Conservation (phyloP, 2,888 invertebrate genomes). For the Aromia moschata region DNA sequence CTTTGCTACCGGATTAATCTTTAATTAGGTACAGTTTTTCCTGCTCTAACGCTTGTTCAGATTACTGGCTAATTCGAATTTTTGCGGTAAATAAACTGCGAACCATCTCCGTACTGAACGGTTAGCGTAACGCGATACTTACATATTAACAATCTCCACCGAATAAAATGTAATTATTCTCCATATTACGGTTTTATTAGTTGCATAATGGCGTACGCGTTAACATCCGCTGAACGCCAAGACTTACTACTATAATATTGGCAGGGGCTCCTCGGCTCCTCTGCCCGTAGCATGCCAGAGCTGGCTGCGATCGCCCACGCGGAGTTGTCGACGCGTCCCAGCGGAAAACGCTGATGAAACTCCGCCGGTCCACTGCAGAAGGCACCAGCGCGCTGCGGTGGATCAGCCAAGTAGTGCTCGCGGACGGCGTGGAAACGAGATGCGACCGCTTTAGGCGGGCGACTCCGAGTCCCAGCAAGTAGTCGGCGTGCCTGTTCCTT, state of each 20-base stretch:
- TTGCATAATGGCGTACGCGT: constrained; percentile 8
- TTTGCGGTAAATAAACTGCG: no score
- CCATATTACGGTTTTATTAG: constrained; percentile 3
- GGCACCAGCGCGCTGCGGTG: constrained; percentile 32
- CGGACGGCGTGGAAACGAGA: constrained; percentile 1
- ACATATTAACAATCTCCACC: constrained; percentile 4
- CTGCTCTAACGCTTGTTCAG: no score
- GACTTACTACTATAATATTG: constrained; percentile 18
- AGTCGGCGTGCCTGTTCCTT: constrained; percentile 20
- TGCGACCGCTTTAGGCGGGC: constrained; percentile 10
- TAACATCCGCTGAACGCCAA: constrained; percentile 19
- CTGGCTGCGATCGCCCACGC: constrained; percentile 4
- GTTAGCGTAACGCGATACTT: constrained; percentile 2
- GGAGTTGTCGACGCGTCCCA: not conserved
- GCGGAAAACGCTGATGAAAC: not conserved
- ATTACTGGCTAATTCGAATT: no score
- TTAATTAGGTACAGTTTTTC: no score
- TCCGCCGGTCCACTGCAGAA: constrained; percentile 3
- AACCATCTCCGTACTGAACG: no score
- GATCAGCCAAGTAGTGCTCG: constrained; percentile 20
- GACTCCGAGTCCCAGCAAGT: constrained; percentile 21
- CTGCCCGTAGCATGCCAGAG: constrained; percentile 24
- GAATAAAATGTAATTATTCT: constrained; percentile 20
- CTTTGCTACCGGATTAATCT: no score
- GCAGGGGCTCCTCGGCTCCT: constrained; percentile 25